Evolutionary conservation across 2,797 vertebrate genomes (phyloP).

Genomic region (Dendrocincla fuliginosa): DNA sequence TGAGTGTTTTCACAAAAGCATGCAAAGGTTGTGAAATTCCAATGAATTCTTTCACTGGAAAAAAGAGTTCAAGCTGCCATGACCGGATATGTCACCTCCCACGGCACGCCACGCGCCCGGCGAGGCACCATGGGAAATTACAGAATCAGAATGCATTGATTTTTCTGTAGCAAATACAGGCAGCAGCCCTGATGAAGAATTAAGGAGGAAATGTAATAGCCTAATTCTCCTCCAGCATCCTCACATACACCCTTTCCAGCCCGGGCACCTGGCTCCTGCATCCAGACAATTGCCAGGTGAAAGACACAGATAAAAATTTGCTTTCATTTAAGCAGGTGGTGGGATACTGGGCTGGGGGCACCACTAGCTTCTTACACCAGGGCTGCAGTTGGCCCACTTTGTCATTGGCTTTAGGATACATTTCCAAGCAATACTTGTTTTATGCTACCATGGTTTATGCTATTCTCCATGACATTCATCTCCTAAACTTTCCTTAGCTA

Average conservation of each 20-base stretch:
- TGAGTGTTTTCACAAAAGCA: conserved; percentile 87
- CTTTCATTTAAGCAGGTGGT: not conserved
- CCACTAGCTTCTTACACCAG: not conserved
- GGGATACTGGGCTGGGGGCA: not conserved
- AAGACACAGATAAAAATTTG: not conserved
- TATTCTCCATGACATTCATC: conserved; percentile 11
- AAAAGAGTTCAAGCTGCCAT: conserved; percentile 79
- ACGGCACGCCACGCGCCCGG: conserved; percentile 75
- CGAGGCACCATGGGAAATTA: conserved; percentile 93
- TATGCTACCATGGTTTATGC: not conserved
- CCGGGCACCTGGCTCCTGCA: not conserved
- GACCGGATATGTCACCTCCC: conserved; percentile 90
- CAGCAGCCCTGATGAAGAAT: conserved; percentile 82
- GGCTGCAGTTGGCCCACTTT: not conserved
- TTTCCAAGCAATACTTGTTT: not conserved
- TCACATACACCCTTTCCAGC: not conserved
- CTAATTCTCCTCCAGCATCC: conserved; percentile 71
- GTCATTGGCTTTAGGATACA: not conserved
- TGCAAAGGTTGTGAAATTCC: conserved; percentile 86
- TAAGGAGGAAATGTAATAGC: conserved; percentile 81
- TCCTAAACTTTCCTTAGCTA: conserved; percentile 23
- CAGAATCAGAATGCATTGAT: conserved; percentile 92
- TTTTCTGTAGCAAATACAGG: conserved; percentile 79
- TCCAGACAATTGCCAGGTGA: not conserved
- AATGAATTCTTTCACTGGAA: conserved; percentile 77